Conservation (phyloP, 1,140 invertebrate species). For the Drosophila neocordata region DNA sequence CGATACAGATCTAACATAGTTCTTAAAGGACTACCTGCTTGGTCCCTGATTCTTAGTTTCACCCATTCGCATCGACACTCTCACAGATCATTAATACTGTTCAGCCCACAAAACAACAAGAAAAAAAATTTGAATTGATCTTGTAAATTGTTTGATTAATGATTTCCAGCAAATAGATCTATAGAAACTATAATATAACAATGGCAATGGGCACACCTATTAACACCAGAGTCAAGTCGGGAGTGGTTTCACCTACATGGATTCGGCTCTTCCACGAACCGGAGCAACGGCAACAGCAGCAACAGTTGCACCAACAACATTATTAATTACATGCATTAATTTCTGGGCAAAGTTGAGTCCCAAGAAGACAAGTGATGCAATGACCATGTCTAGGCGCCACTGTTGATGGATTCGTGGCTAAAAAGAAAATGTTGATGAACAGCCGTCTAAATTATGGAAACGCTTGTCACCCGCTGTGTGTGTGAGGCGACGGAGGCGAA, state of each 20-base stretch:
- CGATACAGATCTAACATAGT: slow-evolving; percentile 43
- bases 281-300: slow-evolving; percentile 37
- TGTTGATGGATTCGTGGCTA: slow-evolving; percentile 79
- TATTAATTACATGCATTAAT: slow-evolving; percentile 81
- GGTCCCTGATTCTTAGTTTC: slow-evolving; percentile 29
- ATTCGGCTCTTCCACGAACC: slow-evolving; percentile 59
- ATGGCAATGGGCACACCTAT: slow-evolving; percentile 66
- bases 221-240: slow-evolving; percentile 60
- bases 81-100: slow-evolving; percentile 24
- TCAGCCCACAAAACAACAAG: slow-evolving; percentile 6
- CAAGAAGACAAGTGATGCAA: slow-evolving; percentile 72
- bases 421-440: slow-evolving; percentile 61
- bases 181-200: slow-evolving; percentile 61
- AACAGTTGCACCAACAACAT: slow-evolving; percentile 40
- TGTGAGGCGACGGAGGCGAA: slow-evolving; percentile 8
- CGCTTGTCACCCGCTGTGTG: slow-evolving; percentile 80
- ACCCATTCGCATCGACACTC: slow-evolving; percentile 39
- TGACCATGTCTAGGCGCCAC: slow-evolving; percentile 68
- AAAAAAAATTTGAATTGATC: slow-evolving; percentile 44
- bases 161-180: slow-evolving; percentile 52
- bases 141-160: slow-evolving; percentile 70
- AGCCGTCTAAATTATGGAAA: slow-evolving; percentile 79
- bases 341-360: slow-evolving; percentile 59
- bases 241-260: slow-evolving; percentile 48
- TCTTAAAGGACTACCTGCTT: slow-evolving; percentile 63